These are phyloP conservation scores for Nemotelus nigrinus DNA, from an alignment of 2,888 invertebrate genomes.

Conservation along the genomic window DNA sequence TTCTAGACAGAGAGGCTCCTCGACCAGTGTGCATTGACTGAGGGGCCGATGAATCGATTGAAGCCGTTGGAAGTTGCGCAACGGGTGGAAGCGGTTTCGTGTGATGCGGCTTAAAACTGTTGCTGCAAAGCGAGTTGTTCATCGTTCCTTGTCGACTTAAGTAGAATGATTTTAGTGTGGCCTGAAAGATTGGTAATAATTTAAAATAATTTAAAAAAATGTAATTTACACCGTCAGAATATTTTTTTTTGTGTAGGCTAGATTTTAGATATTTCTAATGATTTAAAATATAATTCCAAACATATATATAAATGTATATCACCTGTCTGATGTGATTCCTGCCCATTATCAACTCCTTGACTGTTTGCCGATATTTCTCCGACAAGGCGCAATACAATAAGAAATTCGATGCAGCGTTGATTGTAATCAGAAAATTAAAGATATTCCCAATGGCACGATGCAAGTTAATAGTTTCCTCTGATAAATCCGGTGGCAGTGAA, in stretches of 20 bases:
- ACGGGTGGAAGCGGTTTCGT: not conserved
- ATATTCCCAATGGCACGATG: constrained; percentile 72
- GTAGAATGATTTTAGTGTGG: constrained; percentile 37
- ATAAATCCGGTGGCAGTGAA: constrained; percentile 50
- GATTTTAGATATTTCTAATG: no score
- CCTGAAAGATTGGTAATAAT: constrained; percentile 4
- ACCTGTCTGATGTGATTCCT: constrained; percentile 53
- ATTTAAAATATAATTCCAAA: no score
- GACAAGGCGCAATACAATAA: constrained; percentile 81
- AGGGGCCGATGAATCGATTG: not conserved
- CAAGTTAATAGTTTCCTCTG: constrained; percentile 48
- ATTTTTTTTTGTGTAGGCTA: no score
- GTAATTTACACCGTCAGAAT: not conserved
- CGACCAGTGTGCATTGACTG: not conserved
- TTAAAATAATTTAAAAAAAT: not conserved
- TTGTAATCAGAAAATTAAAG: constrained; percentile 74
- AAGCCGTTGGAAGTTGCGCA: not conserved
- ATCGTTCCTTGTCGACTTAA: constrained; percentile 25
- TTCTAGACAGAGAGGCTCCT: not conserved
- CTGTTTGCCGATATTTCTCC: constrained; percentile 75
- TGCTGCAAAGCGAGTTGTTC: constrained; percentile 27
- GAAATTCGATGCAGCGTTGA: constrained; percentile 82
- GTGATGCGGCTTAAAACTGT: constrained; percentile 3
- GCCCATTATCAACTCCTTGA: constrained; percentile 62
- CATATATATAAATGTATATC: no score